Conservation (phyloP, 2,113 vertebrate genomes). For the Holacanthus passer region DNA sequence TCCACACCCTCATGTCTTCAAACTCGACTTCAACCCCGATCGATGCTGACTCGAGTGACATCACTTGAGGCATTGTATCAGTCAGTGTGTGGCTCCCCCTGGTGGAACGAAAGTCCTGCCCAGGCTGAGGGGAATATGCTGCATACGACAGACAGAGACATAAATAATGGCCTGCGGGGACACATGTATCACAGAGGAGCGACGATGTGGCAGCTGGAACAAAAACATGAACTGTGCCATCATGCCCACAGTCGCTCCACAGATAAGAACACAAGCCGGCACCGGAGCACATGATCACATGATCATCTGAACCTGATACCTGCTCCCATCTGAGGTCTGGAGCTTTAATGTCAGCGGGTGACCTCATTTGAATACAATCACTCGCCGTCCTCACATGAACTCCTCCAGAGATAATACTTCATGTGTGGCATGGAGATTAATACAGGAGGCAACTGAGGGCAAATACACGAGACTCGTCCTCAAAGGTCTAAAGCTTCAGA, state of each 20-base stretch:
- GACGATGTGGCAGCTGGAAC: slow-evolving; percentile 16
- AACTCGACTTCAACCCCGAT: too few species aligned
- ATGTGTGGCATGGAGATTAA: not conserved
- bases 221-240: slow-evolving; percentile 25
- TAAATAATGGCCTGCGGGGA: slow-evolving; percentile 36
- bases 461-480: slow-evolving; percentile 33
- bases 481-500: not conserved
- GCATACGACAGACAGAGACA: slow-evolving; percentile 16
- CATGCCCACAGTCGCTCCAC: not conserved
- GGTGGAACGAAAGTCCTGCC: too few species aligned
- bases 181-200: slow-evolving; percentile 16
- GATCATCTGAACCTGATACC: slow-evolving; percentile 14
- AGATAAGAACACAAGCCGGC: not conserved
- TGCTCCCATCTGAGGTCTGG: not conserved
- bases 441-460: not conserved
- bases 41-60: too few species aligned
- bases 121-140: not conserved
- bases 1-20: too few species aligned
- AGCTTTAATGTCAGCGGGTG: not conserved
- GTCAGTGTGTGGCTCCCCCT: too few species aligned
- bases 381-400: slow-evolving; percentile 6
- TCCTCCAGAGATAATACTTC: not conserved
- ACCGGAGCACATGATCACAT: not conserved
- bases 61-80: too few species aligned
- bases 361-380: slow-evolving; percentile 19